Evolutionary conservation across 2,888 invertebrate genomes (phyloP), one percentile per base, ranked within the genome.

Genomic region (Schizaphis graminum): DNA sequence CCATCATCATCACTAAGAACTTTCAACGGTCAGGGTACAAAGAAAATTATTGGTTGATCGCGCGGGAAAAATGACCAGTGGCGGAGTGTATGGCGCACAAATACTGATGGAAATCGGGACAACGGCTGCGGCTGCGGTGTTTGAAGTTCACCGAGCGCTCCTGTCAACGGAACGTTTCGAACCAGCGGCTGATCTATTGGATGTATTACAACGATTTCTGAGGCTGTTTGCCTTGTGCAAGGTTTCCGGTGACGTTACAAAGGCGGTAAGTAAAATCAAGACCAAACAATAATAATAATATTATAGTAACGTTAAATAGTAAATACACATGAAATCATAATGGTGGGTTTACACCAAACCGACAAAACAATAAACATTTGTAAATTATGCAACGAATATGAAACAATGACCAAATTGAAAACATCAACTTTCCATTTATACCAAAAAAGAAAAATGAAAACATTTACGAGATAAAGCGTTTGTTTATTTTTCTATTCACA

Each of bases 171-270:
- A 88, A 53, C 67, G 67, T 88, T 57, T 21, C 61, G 57, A 13
- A 26, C 41, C 87, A 49, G 61, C 41, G n/a, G 93, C 93, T 26
- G 93, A 94, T 90, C 57, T 94, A 86, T 90, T 91, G 93, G 93
- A 94, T 41, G 85, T 90, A n/a, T 53, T 61, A 61, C 90, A 94
- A 57, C 89, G 61, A 28, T 49, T 86, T 26, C 57, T 94, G 3
- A 84, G 90, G 90, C 57, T 94, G 90, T 94, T 86, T 57, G 89
- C 85, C 49, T n/a, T 94, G 61, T 94, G 93, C 93, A 94, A 94
- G 61, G 86, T 90, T 57, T 94, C 93, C 90, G 89, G 93, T 7
- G 93, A 94, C 86, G 90, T 94, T 10, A 28, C 90, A 3, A 67
- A 85, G 1, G 90, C 86, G 49, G 93, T 91, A 41, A 84, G 91